Evolutionary conservation across 2,113 vertebrate species (phyloP), one percentile per base, ranked within the genome.

Genomic region (Pangasianodon hypophthalmus): DNA sequence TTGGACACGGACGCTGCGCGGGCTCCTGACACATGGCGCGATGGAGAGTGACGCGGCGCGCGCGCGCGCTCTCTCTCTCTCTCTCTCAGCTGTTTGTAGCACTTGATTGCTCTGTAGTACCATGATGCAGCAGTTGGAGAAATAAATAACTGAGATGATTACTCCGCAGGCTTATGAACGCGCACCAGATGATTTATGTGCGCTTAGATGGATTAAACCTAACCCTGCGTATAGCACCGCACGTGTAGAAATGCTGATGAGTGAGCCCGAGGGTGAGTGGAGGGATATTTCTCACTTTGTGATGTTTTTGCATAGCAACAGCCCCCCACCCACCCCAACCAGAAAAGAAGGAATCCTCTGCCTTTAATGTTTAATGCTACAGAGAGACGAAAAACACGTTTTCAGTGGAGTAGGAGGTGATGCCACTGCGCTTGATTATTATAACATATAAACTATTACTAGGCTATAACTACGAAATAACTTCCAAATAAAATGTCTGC

Each of bases 301-400:
- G 93, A 95, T 95, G 95, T 37, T 95, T 96, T 96, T 96, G 95
- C 96, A 96, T 96, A 94, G 96, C 96, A 96, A 96, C 96, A 95
- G 94, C 94, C 93, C 94, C 93, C 94, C 94, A 92, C 93, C 94
- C 92, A 75, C 89, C 60, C 52, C 58, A 44, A 54, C 37, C 87
- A 60, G 18, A 54, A 73, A 64, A 52, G 54, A 94, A 58, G 95
- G 94, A 94, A 95, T 32, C 92, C 8, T 95, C 94, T 89, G 69
- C 84, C 88, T 95, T 88, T 94, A 90, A 37, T 89, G 83, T 32
- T 48, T 75, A 48, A 37, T 5, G 50, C 0, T 32, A 6, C 41
- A 54, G 56, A 56, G 91, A 94, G 9, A 1, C 10, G 13, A 1
- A 24, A 1, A 11, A 14, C 1, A 79, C 21, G 41, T 46, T 48